These are phyloP conservation scores for Philypnodon macrostomus DNA, from an alignment of 2,797 vertebrate genomes.

Conservation along the genomic window DNA sequence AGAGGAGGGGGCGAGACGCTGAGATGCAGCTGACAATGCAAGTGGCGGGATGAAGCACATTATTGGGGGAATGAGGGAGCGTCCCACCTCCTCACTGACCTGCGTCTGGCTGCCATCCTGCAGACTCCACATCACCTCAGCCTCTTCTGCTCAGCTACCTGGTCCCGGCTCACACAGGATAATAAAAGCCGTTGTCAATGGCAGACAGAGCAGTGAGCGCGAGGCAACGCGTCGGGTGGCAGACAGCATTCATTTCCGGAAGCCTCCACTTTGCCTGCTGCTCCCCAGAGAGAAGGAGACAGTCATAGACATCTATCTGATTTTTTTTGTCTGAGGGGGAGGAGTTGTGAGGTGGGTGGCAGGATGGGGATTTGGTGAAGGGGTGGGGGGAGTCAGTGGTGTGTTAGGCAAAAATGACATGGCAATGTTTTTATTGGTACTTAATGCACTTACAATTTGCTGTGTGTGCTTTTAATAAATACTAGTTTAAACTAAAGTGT, in stretches of 20 bases:
- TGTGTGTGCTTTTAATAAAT: slow-evolving; percentile 22
- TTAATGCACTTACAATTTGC: slow-evolving; percentile 21
- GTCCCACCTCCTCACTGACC: slow-evolving; percentile 82
- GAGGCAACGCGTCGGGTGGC: slow-evolving; percentile 67
- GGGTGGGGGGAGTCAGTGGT: slow-evolving; percentile 31
- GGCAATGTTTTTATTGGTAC: slow-evolving; percentile 49
- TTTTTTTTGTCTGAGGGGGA: slow-evolving; percentile 76
- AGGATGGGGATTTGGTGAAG: slow-evolving; percentile 21
- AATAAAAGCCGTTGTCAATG: slow-evolving; percentile 85
- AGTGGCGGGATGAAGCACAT: slow-evolving; percentile 49
- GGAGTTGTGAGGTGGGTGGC: slow-evolving; percentile 58
- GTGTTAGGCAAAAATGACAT: slow-evolving; percentile 56
- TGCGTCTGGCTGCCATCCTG: slow-evolving; percentile 65
- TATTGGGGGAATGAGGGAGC: slow-evolving; percentile 36
- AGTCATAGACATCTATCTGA: slow-evolving; percentile 78
- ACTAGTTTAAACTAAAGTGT: slow-evolving; percentile 1
- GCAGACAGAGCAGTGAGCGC: slow-evolving; percentile 77
- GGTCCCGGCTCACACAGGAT: slow-evolving; percentile 67
- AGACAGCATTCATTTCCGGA: slow-evolving; percentile 86
- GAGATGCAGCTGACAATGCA: slow-evolving; percentile 63
- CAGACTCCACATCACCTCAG: slow-evolving; percentile 27
- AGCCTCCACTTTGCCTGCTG: slow-evolving; percentile 87
- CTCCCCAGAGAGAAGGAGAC: slow-evolving; percentile 75
- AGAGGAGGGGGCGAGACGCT: slow-evolving; percentile 41
- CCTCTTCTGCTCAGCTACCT: slow-evolving; percentile 28